phyloP scores from a whole-genome alignment of 1,140 invertebrate species.

The Spodoptera litura region DNA sequence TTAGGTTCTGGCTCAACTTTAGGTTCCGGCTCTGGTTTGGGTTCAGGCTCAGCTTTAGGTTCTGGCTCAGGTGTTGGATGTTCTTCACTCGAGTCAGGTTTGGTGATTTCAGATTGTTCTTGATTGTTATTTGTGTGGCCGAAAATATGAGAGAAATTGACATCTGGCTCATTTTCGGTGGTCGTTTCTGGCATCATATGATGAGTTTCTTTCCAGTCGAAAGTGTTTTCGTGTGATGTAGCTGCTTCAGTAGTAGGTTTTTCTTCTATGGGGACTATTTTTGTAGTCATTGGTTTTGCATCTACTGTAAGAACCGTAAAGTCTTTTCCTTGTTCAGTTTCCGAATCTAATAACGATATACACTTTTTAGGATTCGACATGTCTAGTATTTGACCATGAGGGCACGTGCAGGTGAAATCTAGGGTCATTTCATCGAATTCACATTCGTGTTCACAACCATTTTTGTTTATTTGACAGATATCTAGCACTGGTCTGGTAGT shows the following conservation, averaged over 20 bases:
- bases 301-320: slow-evolving; percentile 62
- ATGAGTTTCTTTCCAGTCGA: slow-evolving; percentile 70
- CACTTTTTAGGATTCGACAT: slow-evolving; percentile 76
- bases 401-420: slow-evolving; percentile 91
- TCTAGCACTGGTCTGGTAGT: slow-evolving; percentile 87
- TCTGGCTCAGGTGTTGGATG: slow-evolving; percentile 52
- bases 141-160: slow-evolving; percentile 73
- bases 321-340: slow-evolving; percentile 56
- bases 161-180: slow-evolving; percentile 70
- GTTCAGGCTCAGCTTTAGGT: slow-evolving; percentile 53
- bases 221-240: slow-evolving; percentile 60
- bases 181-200: slow-evolving; percentile 68
- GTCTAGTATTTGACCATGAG: slow-evolving; percentile 82
- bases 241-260: slow-evolving; percentile 71
- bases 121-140: slow-evolving; percentile 59
- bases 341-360: slow-evolving; percentile 59
- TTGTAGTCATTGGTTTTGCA: slow-evolving; percentile 57
- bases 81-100: slow-evolving; percentile 53
- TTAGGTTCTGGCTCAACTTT: slow-evolving; percentile 63
- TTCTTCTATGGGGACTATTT: slow-evolving; percentile 60
- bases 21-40: slow-evolving; percentile 57
- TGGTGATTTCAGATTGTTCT: slow-evolving; percentile 58
- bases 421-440: slow-evolving; percentile 88
- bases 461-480: slow-evolving; percentile 91
- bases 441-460: slow-evolving; percentile 92